A percentile compares a stretch with the other conserved stretches of the same genome.
Evolutionary conservation across 2,888 invertebrate genomes (phyloP).

Genomic region (Leptothorax acervorum): DNA sequence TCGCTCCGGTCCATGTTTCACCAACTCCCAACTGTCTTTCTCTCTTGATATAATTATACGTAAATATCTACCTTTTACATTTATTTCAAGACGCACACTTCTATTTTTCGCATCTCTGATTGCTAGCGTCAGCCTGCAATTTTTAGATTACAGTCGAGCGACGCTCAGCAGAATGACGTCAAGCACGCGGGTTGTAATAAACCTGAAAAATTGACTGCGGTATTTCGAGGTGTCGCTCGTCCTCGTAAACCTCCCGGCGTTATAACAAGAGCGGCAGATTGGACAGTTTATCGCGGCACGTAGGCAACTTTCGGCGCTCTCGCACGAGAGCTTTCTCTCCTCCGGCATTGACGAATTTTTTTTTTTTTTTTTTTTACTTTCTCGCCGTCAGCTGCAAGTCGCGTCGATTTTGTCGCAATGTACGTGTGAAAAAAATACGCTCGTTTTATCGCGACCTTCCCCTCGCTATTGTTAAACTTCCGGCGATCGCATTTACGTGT

Average conservation of each 20-base stretch:
- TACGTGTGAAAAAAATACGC: conserved; percentile 15
- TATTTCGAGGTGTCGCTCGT: conserved; percentile 37
- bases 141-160: conserved; percentile 54
- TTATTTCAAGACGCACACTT: not conserved
- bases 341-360: conserved; percentile 22
- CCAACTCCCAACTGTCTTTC: not conserved
- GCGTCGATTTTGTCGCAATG: conserved; percentile 35
- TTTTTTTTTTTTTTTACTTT: conserved; percentile 4
- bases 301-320: conserved; percentile 51
- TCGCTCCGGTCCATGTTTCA: not conserved
- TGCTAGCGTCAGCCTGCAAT: conserved; percentile 31
- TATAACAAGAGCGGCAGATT: conserved; percentile 49
- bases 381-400: conserved; percentile 34
- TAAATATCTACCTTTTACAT: not conserved
- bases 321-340: conserved; percentile 29
- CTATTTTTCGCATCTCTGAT: not conserved
- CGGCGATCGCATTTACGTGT: not conserved
- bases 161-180: conserved; percentile 7
- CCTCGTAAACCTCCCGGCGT: conserved; percentile 60
- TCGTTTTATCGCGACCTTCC: conserved; percentile 12
- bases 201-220: conserved; percentile 46
- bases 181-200: conserved; percentile 33
- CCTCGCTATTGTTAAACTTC: conserved; percentile 30
- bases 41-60: not conserved
- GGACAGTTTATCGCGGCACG: conserved; percentile 61